Percentiles rank a stretch among this genome's conserved stretches.
These are phyloP conservation scores for Orthonevra nobilis DNA, from an alignment of 2,888 invertebrate genomes.

Conservation along the genomic window DNA sequence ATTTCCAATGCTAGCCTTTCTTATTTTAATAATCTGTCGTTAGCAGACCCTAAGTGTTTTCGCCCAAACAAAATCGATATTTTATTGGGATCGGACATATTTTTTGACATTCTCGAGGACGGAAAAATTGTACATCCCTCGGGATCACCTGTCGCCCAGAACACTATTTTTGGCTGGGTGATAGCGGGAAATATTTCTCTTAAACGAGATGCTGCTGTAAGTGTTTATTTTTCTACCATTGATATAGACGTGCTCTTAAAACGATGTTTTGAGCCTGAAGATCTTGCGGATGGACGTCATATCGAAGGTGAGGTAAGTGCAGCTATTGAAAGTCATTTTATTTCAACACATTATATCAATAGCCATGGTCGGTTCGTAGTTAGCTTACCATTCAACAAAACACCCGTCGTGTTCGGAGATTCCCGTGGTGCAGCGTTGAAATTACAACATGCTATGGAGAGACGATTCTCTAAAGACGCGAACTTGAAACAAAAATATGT, in stretches of 20 bases:
- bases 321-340: neutral
- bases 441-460: neutral
- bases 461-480: neutral
- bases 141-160: slow-evolving; percentile 4
- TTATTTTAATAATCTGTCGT: slow-evolving; percentile 2
- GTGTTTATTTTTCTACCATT: neutral
- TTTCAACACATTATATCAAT: neutral
- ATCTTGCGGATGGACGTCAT: neutral
- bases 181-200: slow-evolving; percentile 7
- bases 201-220: neutral
- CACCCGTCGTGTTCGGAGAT: neutral
- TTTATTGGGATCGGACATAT: slow-evolving; percentile 29
- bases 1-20: neutral
- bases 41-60: slow-evolving; percentile 20
- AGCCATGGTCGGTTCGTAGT: neutral
- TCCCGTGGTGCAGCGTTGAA: neutral
- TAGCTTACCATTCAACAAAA: neutral
- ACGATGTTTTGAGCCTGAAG: slow-evolving; percentile 13
- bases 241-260: slow-evolving; percentile 12
- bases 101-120: slow-evolving; percentile 17
- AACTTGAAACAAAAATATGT: neutral
- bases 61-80: slow-evolving; percentile 29
- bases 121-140: slow-evolving; percentile 17
- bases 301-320: neutral
- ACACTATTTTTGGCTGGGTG: slow-evolving; percentile 29